Evolutionary conservation across 2,113 vertebrate species (phyloP).

Genomic region (Canis aureus): DNA sequence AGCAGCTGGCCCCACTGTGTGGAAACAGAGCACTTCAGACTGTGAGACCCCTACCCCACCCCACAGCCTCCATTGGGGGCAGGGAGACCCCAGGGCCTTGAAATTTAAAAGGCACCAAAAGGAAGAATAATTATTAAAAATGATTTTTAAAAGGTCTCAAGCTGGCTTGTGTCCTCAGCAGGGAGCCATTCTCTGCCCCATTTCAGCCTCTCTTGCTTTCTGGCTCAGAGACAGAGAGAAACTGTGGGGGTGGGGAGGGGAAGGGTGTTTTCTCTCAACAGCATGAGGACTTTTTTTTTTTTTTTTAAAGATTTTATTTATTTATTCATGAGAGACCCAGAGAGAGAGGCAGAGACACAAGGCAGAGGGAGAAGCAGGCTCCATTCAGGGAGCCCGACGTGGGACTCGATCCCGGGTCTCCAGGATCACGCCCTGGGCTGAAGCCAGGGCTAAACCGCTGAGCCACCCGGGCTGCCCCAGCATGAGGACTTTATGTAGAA

Average conservation of each 20-base stretch:
- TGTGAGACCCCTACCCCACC: neutral
- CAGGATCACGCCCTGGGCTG: too few relatives aligned
- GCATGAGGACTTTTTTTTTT: neutral
- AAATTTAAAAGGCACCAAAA: neutral
- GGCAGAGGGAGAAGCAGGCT: too few relatives aligned
- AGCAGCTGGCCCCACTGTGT: neutral
- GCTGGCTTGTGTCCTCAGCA: neutral
- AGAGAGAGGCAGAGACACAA: too few relatives aligned
- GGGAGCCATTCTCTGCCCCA: neutral
- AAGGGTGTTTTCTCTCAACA: neutral
- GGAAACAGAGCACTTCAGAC: neutral
- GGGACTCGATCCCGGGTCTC: too few relatives aligned
- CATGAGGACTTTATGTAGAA: neutral
- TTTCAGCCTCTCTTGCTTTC: neutral
- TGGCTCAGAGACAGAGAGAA: neutral
- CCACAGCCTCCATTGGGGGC: neutral
- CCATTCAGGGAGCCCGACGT: too few relatives aligned
- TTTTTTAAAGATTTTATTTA: too few relatives aligned
- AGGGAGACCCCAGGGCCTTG: neutral
- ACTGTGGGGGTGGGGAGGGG: neutral
- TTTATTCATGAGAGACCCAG: too few relatives aligned
- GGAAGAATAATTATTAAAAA: conserved; percentile 39
- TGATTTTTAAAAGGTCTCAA: neutral
- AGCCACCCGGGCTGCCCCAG: too few relatives aligned
- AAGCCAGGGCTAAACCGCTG: too few relatives aligned